A percentile compares a stretch with the other conserved stretches of the same genome.
phyloP scores from a whole-genome alignment of 2,797 vertebrate species.

The Phataginus tetradactyla region DNA sequence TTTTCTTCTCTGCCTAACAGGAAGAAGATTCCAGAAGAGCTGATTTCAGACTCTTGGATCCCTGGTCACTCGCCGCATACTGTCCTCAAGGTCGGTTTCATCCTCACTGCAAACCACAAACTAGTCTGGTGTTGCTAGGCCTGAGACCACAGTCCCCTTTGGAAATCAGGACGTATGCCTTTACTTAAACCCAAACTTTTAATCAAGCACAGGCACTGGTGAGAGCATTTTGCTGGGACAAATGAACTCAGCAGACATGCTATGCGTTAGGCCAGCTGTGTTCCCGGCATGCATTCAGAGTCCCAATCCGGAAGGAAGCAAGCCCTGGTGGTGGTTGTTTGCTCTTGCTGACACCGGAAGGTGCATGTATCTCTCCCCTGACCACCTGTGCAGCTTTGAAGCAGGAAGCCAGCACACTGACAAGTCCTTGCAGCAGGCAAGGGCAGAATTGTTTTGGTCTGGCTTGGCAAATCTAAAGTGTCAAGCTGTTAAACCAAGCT shows the following conservation, averaged over 20 bases:
- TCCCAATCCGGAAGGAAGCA: neutral
- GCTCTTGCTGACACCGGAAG: neutral
- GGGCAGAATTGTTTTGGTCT: neutral
- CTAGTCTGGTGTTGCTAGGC: neutral
- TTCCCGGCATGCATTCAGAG: neutral
- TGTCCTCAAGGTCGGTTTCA: neutral
- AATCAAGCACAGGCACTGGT: neutral
- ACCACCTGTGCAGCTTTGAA: too few relatives aligned
- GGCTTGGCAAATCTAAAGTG: neutral
- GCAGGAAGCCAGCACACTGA: neutral
- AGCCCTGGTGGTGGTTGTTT: too few relatives aligned
- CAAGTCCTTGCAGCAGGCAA: neutral
- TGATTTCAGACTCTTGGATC: neutral
- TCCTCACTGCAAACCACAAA: neutral
- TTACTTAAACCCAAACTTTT: neutral
- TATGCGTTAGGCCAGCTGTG: too few relatives aligned
- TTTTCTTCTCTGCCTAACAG: neutral
- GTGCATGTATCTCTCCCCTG: too few relatives aligned
- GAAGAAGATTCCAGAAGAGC: neutral
- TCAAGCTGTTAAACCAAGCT: neutral
- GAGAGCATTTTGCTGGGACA: neutral
- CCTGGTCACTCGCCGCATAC: neutral
- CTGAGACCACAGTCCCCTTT: neutral
- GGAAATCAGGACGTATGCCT: neutral
- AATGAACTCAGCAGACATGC: neutral